These are phyloP conservation scores for Leptoclinus maculatus DNA, from an alignment of 2,797 vertebrate species.

Conservation along the genomic window DNA sequence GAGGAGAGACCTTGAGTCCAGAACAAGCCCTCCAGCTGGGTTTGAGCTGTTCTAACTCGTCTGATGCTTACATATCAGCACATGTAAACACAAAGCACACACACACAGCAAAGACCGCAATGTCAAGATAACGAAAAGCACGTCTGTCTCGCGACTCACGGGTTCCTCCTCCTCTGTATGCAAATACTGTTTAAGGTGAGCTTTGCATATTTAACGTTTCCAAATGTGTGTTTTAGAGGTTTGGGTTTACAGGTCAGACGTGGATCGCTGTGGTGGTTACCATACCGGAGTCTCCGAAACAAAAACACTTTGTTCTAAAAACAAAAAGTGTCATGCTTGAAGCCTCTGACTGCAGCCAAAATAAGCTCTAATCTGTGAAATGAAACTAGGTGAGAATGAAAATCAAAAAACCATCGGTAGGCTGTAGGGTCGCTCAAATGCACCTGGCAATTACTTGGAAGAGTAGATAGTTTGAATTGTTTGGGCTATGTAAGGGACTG, in stretches of 20 bases:
- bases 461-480: background rate
- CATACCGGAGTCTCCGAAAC: background rate
- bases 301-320: background rate
- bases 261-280: background rate
- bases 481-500: background rate
- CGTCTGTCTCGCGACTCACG: slow-evolving; percentile 30
- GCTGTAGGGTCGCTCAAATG: too few species aligned
- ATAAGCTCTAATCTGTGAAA: background rate
- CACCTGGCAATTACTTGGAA: background rate
- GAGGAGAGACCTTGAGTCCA: slow-evolving; percentile 39
- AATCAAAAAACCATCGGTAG: background rate
- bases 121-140: slow-evolving; percentile 50
- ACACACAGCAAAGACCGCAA: slow-evolving; percentile 42
- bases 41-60: slow-evolving; percentile 55
- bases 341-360: background rate
- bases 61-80: slow-evolving; percentile 36
- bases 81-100: slow-evolving; percentile 34
- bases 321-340: background rate
- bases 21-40: slow-evolving; percentile 29
- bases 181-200: slow-evolving; percentile 7
- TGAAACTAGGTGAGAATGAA: background rate
- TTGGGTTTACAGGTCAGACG: background rate
- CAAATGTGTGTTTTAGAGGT: slow-evolving; percentile 17
- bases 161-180: slow-evolving; percentile 33
- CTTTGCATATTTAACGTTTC: slow-evolving; percentile 60